A percentile compares a stretch with the other conserved stretches of the same genome.
phyloP scores from a whole-genome alignment of 1,140 invertebrate genomes.

The Asbolus verrucosus region DNA sequence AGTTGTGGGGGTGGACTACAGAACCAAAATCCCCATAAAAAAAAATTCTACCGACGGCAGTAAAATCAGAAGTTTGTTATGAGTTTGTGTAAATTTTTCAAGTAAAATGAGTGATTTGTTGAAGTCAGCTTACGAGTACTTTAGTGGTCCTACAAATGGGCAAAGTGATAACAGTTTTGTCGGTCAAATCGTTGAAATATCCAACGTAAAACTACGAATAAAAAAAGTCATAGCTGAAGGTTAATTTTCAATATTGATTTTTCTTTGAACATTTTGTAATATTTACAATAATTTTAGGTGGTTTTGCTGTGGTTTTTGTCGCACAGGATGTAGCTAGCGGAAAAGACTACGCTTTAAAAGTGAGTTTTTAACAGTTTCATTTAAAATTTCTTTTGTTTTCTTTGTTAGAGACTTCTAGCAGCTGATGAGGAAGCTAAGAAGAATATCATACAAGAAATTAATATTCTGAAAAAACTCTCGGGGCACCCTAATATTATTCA shows the following conservation, averaged over 20 bases:
- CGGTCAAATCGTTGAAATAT: slow-evolving; percentile 90
- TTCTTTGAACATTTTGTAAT: slow-evolving; percentile 50
- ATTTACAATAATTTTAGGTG: slow-evolving; percentile 75
- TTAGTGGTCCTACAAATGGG: slow-evolving; percentile 73
- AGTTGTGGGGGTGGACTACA: slow-evolving; percentile 14
- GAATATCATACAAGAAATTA: slow-evolving; percentile 83
- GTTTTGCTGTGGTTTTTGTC: slow-evolving; percentile 94
- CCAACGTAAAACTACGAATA: slow-evolving; percentile 87
- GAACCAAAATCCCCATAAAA: slow-evolving; percentile 8
- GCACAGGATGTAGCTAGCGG: slow-evolving; percentile 88
- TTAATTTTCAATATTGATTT: slow-evolving; percentile 65
- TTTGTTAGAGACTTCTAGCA: slow-evolving; percentile 77
- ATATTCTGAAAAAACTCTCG: slow-evolving; percentile 80
- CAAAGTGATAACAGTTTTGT: slow-evolving; percentile 87
- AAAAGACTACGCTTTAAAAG: slow-evolving; percentile 92
- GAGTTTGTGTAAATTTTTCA: slow-evolving; percentile 22
- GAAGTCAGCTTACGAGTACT: slow-evolving; percentile 88
- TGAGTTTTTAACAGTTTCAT: slow-evolving; percentile 58
- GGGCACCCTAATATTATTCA: slow-evolving; percentile 86
- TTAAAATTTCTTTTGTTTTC: slow-evolving; percentile 47
- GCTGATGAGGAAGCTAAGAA: slow-evolving; percentile 83
- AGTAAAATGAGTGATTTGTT: slow-evolving; percentile 86
- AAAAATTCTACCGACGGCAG: too few species aligned
- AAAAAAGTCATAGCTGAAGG: slow-evolving; percentile 95
- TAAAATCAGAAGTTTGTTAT: slow-evolving; percentile 2